Evolutionary conservation across 2,888 invertebrate species (phyloP).

Genomic region (Nineta flava): DNA sequence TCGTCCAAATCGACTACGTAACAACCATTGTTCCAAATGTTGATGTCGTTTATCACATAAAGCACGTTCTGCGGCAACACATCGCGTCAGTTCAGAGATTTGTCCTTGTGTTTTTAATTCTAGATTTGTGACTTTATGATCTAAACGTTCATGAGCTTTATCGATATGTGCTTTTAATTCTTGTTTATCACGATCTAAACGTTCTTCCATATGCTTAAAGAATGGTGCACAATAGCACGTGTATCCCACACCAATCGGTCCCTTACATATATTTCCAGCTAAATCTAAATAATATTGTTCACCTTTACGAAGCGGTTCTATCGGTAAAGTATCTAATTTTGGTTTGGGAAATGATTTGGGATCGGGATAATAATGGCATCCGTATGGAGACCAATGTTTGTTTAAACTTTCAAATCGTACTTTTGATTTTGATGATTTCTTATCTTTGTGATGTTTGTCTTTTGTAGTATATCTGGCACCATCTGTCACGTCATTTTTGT

Average conservation of each 20-base stretch:
- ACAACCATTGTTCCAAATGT: slow-evolving; percentile 54
- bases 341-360: slow-evolving; percentile 73
- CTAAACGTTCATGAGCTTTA: slow-evolving; percentile 61
- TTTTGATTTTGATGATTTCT: slow-evolving; percentile 20
- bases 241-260: slow-evolving; percentile 86
- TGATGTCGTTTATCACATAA: slow-evolving; percentile 45
- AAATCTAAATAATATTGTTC: slow-evolving; percentile 91
- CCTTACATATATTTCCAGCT: slow-evolving; percentile 88
- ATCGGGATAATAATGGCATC: slow-evolving; percentile 81
- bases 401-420: slow-evolving; percentile 36
- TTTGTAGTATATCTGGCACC: slow-evolving; percentile 9
- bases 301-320: slow-evolving; percentile 71
- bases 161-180: slow-evolving; percentile 65
- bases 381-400: slow-evolving; percentile 72
- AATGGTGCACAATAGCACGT: slow-evolving; percentile 88
- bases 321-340: slow-evolving; percentile 68
- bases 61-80: slow-evolving; percentile 44
- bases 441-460: slow-evolving; percentile 21
- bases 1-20: slow-evolving; percentile 43
- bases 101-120: slow-evolving; percentile 58
- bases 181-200: slow-evolving; percentile 62
- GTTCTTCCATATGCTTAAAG: slow-evolving; percentile 74
- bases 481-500: slow-evolving; percentile 1
- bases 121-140: slow-evolving; percentile 64
- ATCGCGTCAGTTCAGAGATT: slow-evolving; percentile 50